phyloP scores from a whole-genome alignment of 1,140 invertebrate genomes.

The Elysia chlorotica region DNA sequence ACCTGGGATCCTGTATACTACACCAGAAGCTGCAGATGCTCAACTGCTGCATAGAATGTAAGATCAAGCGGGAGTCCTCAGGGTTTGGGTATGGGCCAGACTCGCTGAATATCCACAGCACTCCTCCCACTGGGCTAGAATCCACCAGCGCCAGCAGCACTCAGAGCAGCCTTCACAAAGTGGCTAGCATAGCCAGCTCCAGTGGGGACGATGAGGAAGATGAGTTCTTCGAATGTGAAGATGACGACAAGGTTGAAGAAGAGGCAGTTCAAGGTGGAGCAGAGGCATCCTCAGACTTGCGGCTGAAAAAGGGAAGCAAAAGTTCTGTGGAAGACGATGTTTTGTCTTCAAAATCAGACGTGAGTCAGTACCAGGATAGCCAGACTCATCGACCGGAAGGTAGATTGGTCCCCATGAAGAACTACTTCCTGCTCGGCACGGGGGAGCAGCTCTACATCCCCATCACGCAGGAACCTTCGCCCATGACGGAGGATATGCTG shows the following conservation, averaged over 20 bases:
- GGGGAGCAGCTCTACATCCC: constrained; percentile 76
- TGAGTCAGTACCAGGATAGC: constrained; percentile 40
- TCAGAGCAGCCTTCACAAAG: background rate
- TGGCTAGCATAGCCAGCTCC: constrained; percentile 32
- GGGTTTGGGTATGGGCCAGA: constrained; percentile 30
- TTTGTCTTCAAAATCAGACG: no score
- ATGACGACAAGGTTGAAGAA: constrained; percentile 51
- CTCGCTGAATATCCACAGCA: constrained; percentile 11
- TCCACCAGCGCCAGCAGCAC: background rate
- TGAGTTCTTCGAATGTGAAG: constrained; percentile 76
- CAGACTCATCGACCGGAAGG: constrained; percentile 69
- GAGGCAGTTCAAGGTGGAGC: constrained; percentile 19
- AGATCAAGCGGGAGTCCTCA: constrained; percentile 64
- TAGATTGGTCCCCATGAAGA: constrained; percentile 66
- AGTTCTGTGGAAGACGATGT: constrained; percentile 17
- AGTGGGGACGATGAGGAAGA: constrained; percentile 72
- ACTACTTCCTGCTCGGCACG: constrained; percentile 47
- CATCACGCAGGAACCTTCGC: constrained; percentile 90
- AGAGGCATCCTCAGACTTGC: constrained; percentile 4
- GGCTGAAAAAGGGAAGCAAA: constrained; percentile 20
- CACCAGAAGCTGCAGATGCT: constrained; percentile 94
- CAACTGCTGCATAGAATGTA: constrained; percentile 90
- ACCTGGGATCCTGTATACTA: constrained; percentile 85
- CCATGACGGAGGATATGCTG: constrained; percentile 96
- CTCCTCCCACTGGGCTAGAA: background rate